A percentile compares a stretch with the other conserved stretches of the same genome.
Conservation (phyloP, 2,797 vertebrate species). For the Sciurus carolinensis region DNA sequence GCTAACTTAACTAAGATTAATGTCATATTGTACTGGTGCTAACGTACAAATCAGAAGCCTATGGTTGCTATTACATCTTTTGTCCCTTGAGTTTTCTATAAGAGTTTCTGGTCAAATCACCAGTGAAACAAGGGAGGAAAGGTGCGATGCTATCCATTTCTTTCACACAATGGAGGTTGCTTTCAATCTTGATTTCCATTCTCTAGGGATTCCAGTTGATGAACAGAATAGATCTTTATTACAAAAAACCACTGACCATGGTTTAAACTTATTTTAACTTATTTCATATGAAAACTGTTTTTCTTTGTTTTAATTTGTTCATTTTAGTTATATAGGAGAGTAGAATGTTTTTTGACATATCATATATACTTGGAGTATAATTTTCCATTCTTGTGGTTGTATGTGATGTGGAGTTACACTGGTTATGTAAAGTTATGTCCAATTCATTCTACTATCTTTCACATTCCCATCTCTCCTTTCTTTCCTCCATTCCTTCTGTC, state of each 20-base stretch:
- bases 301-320: too few species aligned
- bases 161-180: neutral
- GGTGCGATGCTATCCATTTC: neutral
- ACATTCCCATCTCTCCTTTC: too few species aligned
- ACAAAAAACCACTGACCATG: neutral
- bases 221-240: neutral
- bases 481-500: too few species aligned
- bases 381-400: too few species aligned
- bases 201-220: neutral
- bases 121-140: neutral
- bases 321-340: too few species aligned
- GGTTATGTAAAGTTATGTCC: too few species aligned
- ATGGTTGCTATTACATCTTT: neutral
- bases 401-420: too few species aligned
- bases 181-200: neutral
- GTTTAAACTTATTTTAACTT: neutral
- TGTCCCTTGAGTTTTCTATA: neutral
- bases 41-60: neutral
- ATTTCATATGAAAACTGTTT: neutral
- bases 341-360: too few species aligned
- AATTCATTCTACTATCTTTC: too few species aligned
- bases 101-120: neutral
- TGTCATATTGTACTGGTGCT: neutral
- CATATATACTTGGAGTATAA: too few species aligned
- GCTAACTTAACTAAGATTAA: neutral